These are phyloP conservation scores for Lepidochrysops patricia DNA, from an alignment of 2,888 invertebrate species.

Conservation along the genomic window DNA sequence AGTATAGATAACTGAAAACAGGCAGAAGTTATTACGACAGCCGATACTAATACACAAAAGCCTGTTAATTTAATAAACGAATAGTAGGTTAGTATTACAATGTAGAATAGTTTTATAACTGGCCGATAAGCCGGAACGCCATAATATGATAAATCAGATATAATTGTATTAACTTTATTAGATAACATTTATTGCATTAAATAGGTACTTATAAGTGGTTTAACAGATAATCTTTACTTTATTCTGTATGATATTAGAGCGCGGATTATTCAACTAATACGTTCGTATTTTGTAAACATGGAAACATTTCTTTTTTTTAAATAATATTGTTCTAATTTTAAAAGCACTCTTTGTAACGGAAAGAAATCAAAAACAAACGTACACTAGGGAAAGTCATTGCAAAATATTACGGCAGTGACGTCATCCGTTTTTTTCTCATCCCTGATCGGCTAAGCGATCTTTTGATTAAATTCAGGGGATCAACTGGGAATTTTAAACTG, in stretches of 20 bases:
- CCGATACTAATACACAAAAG: too few relatives aligned
- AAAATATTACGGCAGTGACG: conserved; percentile 40
- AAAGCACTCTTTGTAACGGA: too few relatives aligned
- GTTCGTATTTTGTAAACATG: too few relatives aligned
- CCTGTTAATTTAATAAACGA: not conserved
- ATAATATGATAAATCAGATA: not conserved
- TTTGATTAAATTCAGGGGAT: conserved; percentile 74
- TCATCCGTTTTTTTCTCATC: conserved; percentile 67
- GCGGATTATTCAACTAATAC: too few relatives aligned
- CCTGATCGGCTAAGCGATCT: conserved; percentile 67
- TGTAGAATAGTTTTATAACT: not conserved
- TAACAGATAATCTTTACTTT: not conserved
- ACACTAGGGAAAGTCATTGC: not conserved
- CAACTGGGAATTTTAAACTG: conserved; percentile 69
- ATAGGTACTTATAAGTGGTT: not conserved
- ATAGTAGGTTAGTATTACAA: not conserved
- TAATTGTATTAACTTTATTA: conserved; percentile 2
- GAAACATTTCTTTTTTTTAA: too few relatives aligned
- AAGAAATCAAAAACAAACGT: not conserved
- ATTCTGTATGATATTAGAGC: not conserved
- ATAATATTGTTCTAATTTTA: too few relatives aligned
- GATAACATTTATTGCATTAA: conserved; percentile 3
- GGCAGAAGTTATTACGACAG: too few relatives aligned
- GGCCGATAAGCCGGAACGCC: not conserved
- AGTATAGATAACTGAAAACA: too few relatives aligned